Evolutionary conservation across 2,797 vertebrate species (phyloP).

Genomic region (Scleropages formosus): DNA sequence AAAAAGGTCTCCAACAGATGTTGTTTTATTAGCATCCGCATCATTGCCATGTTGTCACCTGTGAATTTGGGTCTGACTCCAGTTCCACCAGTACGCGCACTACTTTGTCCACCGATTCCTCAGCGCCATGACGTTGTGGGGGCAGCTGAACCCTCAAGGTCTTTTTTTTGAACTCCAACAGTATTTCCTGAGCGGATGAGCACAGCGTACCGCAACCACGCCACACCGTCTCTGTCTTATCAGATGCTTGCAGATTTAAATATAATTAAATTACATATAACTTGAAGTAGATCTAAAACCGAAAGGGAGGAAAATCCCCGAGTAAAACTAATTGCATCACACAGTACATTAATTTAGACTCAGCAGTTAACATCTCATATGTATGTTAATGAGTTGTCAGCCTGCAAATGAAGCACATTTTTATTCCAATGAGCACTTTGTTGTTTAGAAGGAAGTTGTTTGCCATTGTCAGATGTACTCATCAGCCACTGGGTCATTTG

Average conservation of each 20-base stretch:
- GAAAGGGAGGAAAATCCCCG: background rate
- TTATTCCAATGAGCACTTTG: background rate
- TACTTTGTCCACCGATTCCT: too few species aligned
- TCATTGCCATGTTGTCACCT: too few species aligned
- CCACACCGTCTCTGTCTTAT: background rate
- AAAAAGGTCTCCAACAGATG: too few species aligned
- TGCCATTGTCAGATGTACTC: constrained; percentile 13
- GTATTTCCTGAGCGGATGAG: background rate
- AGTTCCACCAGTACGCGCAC: too few species aligned
- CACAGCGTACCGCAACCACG: background rate
- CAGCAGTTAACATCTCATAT: background rate
- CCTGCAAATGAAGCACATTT: constrained; percentile 15
- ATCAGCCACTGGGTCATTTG: constrained; percentile 27
- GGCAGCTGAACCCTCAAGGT: too few species aligned
- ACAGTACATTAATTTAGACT: constrained; percentile 22
- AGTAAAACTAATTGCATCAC: background rate
- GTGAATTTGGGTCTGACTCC: too few species aligned
- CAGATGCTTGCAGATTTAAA: background rate
- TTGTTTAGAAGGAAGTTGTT: constrained; percentile 12
- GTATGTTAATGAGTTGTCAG: constrained; percentile 18
- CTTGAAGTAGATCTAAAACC: constrained; percentile 9
- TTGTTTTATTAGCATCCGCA: too few species aligned
- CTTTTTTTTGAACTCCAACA: too few species aligned
- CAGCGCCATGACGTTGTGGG: too few species aligned
- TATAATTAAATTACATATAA: constrained; percentile 5